Evolutionary conservation across 2,113 vertebrate species (phyloP).

Genomic region (Suricata suricatta): DNA sequence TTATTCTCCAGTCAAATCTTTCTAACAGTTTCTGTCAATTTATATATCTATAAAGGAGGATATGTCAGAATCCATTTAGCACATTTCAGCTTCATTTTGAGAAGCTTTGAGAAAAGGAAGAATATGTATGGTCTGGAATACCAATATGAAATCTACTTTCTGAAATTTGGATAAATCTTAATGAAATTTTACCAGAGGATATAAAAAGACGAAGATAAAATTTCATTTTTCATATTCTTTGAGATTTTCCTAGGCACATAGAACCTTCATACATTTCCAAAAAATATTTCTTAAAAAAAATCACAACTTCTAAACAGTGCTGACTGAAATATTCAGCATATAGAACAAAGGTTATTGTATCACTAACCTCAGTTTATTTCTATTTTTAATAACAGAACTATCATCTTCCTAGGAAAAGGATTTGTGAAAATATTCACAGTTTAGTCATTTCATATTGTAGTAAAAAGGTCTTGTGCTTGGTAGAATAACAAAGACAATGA

Average conservation of each 20-base stretch:
- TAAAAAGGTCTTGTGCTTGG: neutral
- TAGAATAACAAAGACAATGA: neutral
- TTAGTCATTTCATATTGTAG: neutral
- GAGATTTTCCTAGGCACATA: neutral
- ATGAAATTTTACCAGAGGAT: neutral
- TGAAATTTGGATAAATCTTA: conserved; percentile 7
- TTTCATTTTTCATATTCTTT: neutral
- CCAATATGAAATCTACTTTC: neutral
- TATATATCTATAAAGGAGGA: neutral
- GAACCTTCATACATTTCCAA: neutral
- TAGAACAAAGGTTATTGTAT: neutral
- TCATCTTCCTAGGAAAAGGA: neutral
- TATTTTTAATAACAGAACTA: neutral
- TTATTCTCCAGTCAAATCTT: neutral
- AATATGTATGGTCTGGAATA: neutral
- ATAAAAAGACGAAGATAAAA: neutral
- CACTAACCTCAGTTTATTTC: conserved; percentile 32
- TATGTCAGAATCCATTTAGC: conserved; percentile 32
- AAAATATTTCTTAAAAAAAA: neutral
- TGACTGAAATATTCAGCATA: neutral
- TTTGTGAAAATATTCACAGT: neutral
- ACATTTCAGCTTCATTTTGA: conserved; percentile 16
- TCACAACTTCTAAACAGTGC: neutral
- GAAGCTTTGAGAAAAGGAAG: conserved; percentile 13
- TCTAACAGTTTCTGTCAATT: neutral